These are phyloP conservation scores for Colistium nudipinnis DNA, from an alignment of 2,113 vertebrate genomes.

Conservation along the genomic window DNA sequence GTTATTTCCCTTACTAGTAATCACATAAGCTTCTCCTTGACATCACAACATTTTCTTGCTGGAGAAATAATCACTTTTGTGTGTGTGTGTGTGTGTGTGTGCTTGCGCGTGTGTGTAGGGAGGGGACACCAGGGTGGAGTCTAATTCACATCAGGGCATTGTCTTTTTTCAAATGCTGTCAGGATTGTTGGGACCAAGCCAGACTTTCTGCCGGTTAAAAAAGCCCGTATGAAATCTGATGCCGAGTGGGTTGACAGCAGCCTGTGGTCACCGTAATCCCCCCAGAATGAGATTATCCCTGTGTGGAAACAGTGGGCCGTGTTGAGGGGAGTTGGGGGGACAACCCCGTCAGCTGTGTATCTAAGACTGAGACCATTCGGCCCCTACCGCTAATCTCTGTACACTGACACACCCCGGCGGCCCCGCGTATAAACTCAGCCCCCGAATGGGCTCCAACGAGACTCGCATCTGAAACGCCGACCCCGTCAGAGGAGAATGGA, in stretches of 20 bases:
- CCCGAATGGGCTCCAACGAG: constrained; percentile 12
- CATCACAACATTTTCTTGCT: neutral
- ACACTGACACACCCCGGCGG: constrained; percentile 45
- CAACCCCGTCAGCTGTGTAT: constrained; percentile 60
- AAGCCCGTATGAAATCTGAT: constrained; percentile 57
- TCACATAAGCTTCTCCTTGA: constrained; percentile 2
- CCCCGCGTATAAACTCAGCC: constrained; percentile 27
- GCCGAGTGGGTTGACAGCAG: constrained; percentile 45
- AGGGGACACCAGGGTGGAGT: neutral
- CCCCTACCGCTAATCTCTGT: constrained; percentile 50
- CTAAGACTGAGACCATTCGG: constrained; percentile 37
- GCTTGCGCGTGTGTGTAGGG: too few species aligned
- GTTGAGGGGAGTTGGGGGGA: constrained; percentile 42
- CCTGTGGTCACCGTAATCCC: constrained; percentile 58
- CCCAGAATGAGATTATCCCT: constrained; percentile 58
- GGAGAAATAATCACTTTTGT: constrained; percentile 4
- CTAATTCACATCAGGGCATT: neutral
- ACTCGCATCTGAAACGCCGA: neutral
- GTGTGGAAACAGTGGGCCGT: constrained; percentile 46
- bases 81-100: too few species aligned
- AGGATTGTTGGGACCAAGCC: constrained; percentile 33
- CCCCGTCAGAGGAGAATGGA: constrained; percentile 34
- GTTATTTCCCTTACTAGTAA: neutral
- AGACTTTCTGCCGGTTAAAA: constrained; percentile 40
- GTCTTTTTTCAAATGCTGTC: neutral